Conservation (phyloP, 2,113 vertebrate species). For the Halichoeres trimaculatus region DNA sequence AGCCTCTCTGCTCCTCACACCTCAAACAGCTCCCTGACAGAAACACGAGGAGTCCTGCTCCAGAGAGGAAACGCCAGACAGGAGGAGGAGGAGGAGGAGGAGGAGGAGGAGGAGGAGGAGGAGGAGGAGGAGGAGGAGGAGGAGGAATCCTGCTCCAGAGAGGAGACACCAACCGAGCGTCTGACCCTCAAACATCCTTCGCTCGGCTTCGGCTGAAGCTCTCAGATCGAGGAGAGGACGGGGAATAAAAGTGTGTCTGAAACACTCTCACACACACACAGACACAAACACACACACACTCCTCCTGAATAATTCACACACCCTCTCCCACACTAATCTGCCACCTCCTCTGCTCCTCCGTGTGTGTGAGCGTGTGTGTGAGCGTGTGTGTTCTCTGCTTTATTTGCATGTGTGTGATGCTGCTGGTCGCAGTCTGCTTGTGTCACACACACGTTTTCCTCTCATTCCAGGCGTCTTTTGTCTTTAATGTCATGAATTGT, state of each 20-base stretch:
- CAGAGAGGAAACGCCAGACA: conserved; percentile 1
- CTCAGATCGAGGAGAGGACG: background rate
- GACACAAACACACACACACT: background rate
- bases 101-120: background rate
- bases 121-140: background rate
- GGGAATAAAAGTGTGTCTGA: background rate
- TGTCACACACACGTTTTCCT: background rate
- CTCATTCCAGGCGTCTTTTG: too few relatives aligned
- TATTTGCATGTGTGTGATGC: background rate
- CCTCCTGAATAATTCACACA: conserved; percentile 61
- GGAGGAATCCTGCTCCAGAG: too few relatives aligned
- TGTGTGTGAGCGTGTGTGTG: conserved; percentile 9
- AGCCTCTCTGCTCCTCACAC: background rate
- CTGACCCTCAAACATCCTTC: background rate
- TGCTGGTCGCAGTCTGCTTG: background rate
- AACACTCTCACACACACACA: background rate
- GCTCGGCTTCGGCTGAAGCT: too few relatives aligned
- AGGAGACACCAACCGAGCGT: too few relatives aligned
- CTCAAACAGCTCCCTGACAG: background rate
- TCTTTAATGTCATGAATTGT: too few relatives aligned
- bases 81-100: background rate
- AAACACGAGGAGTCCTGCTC: background rate
- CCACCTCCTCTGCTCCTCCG: conserved; percentile 34
- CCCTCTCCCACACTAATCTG: conserved; percentile 48
- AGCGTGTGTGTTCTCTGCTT: background rate